Evolutionary conservation across 1,140 invertebrate species (phyloP).

Genomic region (Coptotermes formosanus): DNA sequence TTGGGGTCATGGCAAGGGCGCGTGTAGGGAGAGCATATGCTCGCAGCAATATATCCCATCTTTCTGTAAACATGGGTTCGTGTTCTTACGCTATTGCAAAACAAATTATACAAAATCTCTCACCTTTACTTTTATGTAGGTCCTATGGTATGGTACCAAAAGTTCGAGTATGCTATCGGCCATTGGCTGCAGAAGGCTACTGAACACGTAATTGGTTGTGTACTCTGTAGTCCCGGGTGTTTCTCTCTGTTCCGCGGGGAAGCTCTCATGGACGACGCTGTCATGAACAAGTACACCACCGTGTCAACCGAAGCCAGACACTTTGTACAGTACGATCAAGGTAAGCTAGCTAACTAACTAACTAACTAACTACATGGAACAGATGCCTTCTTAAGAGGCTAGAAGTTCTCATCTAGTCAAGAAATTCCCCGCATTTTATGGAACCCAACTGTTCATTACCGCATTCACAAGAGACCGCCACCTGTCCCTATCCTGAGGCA

Average conservation of each 20-base stretch:
- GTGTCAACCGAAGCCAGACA: conserved; percentile 55
- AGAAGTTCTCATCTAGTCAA: no score
- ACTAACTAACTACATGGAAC: no score
- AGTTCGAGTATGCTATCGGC: conserved; percentile 66
- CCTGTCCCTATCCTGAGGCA: no score
- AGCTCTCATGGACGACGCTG: conserved; percentile 62
- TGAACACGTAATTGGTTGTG: conserved; percentile 66
- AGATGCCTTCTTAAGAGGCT: no score
- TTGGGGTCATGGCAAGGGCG: no score
- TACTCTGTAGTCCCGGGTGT: conserved; percentile 63
- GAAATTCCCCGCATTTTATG: no score
- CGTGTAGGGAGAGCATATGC: background rate
- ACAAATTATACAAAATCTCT: background rate
- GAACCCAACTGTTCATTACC: no score
- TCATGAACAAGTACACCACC: conserved; percentile 59
- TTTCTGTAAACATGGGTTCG: background rate
- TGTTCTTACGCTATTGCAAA: background rate
- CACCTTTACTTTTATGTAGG: conserved; percentile 45
- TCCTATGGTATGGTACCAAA: conserved; percentile 64
- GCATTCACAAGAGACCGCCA: no score
- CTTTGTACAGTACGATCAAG: conserved; percentile 65
- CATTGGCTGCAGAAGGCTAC: conserved; percentile 70
- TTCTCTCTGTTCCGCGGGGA: conserved; percentile 59
- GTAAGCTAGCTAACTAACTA: conserved; percentile 39
- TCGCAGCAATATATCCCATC: background rate